phyloP scores from a whole-genome alignment of 2,888 invertebrate species.

The Noctua janthina region DNA sequence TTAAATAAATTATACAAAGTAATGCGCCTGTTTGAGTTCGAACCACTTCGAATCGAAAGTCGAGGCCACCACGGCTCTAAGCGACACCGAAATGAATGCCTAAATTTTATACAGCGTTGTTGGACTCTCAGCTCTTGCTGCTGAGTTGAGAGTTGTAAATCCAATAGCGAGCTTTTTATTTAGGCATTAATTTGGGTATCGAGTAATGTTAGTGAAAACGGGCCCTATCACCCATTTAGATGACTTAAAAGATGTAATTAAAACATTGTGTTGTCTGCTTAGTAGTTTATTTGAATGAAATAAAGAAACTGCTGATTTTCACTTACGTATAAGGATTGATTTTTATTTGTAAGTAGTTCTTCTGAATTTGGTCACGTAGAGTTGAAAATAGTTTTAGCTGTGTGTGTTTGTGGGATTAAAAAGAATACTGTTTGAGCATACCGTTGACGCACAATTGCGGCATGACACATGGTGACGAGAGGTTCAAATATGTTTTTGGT shows the following conservation, averaged over 20 bases:
- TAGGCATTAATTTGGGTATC: neutral
- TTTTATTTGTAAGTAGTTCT: neutral
- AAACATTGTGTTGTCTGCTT: constrained; percentile 19
- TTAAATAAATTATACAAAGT: neutral
- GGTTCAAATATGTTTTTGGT: neutral
- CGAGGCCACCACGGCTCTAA: neutral
- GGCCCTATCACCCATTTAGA: neutral
- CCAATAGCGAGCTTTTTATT: neutral
- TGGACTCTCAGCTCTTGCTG: neutral
- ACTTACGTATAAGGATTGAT: neutral
- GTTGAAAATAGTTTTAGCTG: neutral
- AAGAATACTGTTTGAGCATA: constrained; percentile 21
- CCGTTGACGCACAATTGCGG: constrained; percentile 19
- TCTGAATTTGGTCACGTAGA: neutral
- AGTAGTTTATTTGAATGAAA: neutral
- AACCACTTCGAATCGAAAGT: neutral
- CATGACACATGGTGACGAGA: neutral
- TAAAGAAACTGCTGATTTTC: neutral
- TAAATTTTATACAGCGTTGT: neutral
- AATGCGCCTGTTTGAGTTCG: neutral
- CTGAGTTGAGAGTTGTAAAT: neutral
- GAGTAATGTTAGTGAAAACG: neutral
- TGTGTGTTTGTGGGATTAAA: constrained; percentile 8
- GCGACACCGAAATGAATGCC: neutral
- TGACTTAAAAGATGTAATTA: neutral